These are phyloP conservation scores for Mustelus asterias DNA, from an alignment of 2,113 vertebrate genomes.

Conservation along the genomic window DNA sequence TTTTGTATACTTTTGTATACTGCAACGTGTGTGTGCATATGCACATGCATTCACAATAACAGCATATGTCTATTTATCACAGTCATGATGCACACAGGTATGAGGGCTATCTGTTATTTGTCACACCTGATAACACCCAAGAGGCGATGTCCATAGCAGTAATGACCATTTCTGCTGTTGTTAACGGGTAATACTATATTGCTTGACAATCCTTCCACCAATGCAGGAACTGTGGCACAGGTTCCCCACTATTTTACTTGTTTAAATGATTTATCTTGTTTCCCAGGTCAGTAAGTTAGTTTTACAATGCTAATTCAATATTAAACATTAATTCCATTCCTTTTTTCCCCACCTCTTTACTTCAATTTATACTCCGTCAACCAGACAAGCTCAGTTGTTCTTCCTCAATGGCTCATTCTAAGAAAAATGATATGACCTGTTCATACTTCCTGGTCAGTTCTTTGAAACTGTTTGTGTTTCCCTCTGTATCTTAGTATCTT, in stretches of 20 bases:
- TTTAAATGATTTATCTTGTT: not conserved
- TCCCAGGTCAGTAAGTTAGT: not conserved
- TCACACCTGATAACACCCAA: not conserved
- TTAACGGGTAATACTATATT: not conserved
- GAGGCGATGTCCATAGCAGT: not conserved
- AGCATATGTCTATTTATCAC: not conserved
- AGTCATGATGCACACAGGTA: not conserved
- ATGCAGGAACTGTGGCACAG: not conserved
- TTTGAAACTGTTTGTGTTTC: not conserved
- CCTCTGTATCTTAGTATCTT: not conserved
- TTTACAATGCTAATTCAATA: not conserved
- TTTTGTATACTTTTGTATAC: not conserved
- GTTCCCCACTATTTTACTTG: not conserved
- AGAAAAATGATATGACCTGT: not conserved
- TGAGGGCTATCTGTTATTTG: not conserved
- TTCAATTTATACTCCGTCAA: not conserved
- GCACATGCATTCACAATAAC: not conserved
- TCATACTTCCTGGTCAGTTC: not conserved
- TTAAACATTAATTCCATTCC: not conserved
- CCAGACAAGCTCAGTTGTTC: not conserved
- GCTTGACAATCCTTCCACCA: not conserved
- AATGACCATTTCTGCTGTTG: not conserved
- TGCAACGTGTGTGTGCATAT: not conserved
- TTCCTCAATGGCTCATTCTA: not conserved
- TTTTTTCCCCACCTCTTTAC: not conserved